These are phyloP conservation scores for Globodera rostochiensis DNA, from an alignment of 1,140 invertebrate species.

Conservation along the genomic window DNA sequence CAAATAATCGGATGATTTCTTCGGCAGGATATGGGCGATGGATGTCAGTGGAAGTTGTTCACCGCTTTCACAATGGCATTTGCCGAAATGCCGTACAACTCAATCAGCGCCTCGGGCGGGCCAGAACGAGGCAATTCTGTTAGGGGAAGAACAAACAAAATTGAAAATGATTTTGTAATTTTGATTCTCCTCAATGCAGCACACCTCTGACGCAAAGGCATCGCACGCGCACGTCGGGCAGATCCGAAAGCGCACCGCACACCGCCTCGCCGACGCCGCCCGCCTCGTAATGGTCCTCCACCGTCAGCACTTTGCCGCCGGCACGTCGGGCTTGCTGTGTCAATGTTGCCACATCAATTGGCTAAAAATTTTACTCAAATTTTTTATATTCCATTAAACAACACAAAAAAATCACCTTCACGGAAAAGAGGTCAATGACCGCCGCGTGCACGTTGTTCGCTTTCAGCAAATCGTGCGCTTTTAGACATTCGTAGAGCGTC, in stretches of 20 bases:
- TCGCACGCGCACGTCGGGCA: slow-evolving; percentile 77
- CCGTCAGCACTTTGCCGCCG: slow-evolving; percentile 82
- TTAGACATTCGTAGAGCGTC: slow-evolving; percentile 85
- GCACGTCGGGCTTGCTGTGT: slow-evolving; percentile 78
- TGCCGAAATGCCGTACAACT: slow-evolving; percentile 85
- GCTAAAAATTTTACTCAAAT: slow-evolving; percentile 65
- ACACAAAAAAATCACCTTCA: slow-evolving; percentile 71
- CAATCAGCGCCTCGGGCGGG: slow-evolving; percentile 79
- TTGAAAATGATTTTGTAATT: not conserved
- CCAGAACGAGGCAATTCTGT: slow-evolving; percentile 84
- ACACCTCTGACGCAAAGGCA: slow-evolving; percentile 77
- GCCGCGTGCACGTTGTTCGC: slow-evolving; percentile 69
- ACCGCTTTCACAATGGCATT: slow-evolving; percentile 74
- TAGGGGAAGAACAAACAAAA: not conserved
- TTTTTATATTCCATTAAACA: not conserved
- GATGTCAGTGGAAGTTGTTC: slow-evolving; percentile 29
- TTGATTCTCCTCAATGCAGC: no score
- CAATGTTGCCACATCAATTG: slow-evolving; percentile 81
- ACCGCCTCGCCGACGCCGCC: slow-evolving; percentile 96
- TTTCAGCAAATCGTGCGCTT: slow-evolving; percentile 79
- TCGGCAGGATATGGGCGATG: not conserved
- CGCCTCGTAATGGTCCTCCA: slow-evolving; percentile 94
- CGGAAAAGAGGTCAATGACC: slow-evolving; percentile 65
- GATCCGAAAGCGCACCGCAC: slow-evolving; percentile 76
- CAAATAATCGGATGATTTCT: no score